Base-by-base conservation (phyloP, 92 coral and sea anemone species). In the Micromussa lordhowensis region DNA sequence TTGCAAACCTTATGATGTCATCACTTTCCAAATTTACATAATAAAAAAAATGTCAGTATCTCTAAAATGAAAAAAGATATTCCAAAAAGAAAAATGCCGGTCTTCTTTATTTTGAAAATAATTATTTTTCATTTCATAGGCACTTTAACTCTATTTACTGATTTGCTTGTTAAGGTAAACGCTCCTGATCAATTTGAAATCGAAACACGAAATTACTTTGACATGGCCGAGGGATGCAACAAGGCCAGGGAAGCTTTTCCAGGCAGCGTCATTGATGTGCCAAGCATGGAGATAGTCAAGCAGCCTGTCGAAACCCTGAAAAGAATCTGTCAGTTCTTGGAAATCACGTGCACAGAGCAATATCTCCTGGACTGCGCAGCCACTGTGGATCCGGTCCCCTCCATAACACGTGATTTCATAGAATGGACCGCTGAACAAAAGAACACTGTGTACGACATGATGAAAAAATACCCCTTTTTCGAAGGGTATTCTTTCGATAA, bases 291-390 rank as follows among this genome's bases (percentile, higher is more conserved):
- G 21, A 24, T 75, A 17, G 79, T 75, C 18, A 75, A 75, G 35
- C 36, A 32, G 26, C 79, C 79, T 32, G 53, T n/a, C 30, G 79
- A 36, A 75, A 19, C 55, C 5, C 49, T 75, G 8, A 31, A 55
- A 28, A 35, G 18, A 44, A 19, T 75, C 19, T 75, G 79, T 14
- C n/a, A 75, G 34, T 75, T 75, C 54, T 28, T 75, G 44, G 29
- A 31, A 19, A 36, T 75, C 26, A 35, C 22, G 5, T 75, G 79
- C 26, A 14, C 79, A 24, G 79, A 75, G 15, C 34, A 36, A 11
- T 75, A 16, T 29, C 34, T 75, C 51, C 55, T 6, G 79, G 79
- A 75, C 79, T 75, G 51, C 55, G 79, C 79, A 17, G 79, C 79
- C 26, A 75, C 18, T 1, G 79, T 75, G 51, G 79, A 75, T 17